These are phyloP conservation scores for Temnothorax ravouxi DNA, from an alignment of 2,888 invertebrate genomes.

Conservation along the genomic window DNA sequence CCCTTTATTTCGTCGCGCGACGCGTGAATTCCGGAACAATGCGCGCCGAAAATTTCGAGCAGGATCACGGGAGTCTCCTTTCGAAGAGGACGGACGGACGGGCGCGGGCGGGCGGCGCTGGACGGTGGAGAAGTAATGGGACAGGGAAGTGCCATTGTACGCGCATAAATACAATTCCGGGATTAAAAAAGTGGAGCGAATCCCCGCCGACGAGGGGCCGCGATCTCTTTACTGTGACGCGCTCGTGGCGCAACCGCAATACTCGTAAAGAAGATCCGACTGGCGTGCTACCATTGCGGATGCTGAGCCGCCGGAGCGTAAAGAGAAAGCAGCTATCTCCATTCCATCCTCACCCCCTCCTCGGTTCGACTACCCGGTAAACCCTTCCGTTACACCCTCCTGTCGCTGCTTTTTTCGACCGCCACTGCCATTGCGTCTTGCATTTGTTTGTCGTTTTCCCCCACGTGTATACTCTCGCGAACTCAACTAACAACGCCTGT, in stretches of 20 bases:
- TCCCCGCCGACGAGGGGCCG: constrained; percentile 56
- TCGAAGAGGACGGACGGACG: constrained; percentile 45
- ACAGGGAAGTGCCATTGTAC: constrained; percentile 73
- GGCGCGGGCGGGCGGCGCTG: constrained; percentile 22
- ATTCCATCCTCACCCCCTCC: constrained; percentile 47
- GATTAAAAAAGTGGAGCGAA: constrained; percentile 74
- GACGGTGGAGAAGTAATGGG: constrained; percentile 69
- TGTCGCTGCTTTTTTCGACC: constrained; percentile 66
- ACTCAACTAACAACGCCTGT: constrained; percentile 33
- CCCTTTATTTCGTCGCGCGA: constrained; percentile 47
- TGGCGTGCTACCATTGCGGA: constrained; percentile 60
- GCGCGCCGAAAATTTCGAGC: constrained; percentile 52
- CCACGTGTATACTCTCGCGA: constrained; percentile 49
- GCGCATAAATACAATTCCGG: constrained; percentile 75
- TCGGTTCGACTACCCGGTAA: constrained; percentile 64
- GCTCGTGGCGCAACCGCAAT: constrained; percentile 70
- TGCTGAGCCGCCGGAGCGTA: constrained; percentile 68
- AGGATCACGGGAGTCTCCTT: constrained; percentile 52
- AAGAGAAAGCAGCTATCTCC: constrained; percentile 65
- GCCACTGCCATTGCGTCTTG: constrained; percentile 21
- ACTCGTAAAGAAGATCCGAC: constrained; percentile 77
- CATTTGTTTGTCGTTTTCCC: constrained; percentile 63
- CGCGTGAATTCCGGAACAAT: constrained; percentile 51
- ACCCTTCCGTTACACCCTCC: constrained; percentile 73
- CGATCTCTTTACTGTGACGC: constrained; percentile 56